These are phyloP conservation scores for Vulpes lagopus DNA, from an alignment of 2,113 vertebrate genomes.

Conservation along the genomic window DNA sequence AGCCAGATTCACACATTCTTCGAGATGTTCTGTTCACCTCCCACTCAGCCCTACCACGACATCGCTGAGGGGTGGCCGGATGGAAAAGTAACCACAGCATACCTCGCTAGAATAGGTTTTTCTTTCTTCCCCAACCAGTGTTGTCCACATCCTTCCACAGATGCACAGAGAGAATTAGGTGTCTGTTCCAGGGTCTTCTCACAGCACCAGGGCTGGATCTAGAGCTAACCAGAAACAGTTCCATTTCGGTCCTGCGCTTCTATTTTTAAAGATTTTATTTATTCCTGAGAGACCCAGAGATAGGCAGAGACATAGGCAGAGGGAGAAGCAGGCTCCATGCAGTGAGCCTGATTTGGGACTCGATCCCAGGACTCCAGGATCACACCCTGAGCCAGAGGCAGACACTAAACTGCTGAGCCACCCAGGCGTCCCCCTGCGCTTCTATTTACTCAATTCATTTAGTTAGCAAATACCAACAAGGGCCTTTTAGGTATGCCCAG, in stretches of 20 bases:
- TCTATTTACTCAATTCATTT: rapidly evolving
- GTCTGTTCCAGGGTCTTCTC: neutral
- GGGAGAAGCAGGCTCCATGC: no score
- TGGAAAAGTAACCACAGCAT: rapidly evolving
- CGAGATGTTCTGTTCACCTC: rapidly evolving
- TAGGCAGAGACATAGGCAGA: no score
- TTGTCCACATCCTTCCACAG: neutral
- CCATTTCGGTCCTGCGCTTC: rapidly evolving
- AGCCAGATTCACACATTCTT: rapidly evolving
- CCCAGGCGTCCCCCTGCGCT: neutral
- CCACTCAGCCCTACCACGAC: rapidly evolving
- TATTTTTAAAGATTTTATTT: no score
- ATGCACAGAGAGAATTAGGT: rapidly evolving
- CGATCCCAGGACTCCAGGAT: no score
- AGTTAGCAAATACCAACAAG: rapidly evolving
- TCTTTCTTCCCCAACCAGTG: neutral
- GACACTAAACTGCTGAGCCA: no score
- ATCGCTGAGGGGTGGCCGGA: rapidly evolving
- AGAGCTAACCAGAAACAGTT: neutral
- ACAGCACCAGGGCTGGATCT: rapidly evolving
- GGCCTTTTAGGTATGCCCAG: rapidly evolving
- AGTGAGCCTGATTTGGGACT: no score
- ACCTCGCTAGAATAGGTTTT: neutral
- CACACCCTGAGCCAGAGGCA: no score
- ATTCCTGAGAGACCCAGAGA: no score